Evolutionary conservation across 2,797 vertebrate species (phyloP), one percentile per base, ranked within the genome.

Genomic region (Macropodus opercularis): DNA sequence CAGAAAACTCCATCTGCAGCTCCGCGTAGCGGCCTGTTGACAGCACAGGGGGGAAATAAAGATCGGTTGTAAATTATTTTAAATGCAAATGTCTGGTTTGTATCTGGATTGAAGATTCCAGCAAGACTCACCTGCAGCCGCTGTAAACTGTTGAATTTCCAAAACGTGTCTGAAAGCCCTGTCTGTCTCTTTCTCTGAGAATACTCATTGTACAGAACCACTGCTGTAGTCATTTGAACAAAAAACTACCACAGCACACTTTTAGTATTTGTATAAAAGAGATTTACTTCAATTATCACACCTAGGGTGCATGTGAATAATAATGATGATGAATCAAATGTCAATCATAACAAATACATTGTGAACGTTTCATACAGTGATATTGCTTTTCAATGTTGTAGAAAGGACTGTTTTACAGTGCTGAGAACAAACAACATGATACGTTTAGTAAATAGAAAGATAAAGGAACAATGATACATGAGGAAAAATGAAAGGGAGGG

Each of bases 271-370:
- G 95, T 98, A 98, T 97, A 98, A 98, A 98, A 98, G 96, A 98
- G 97, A 98, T 98, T 98, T 98, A 98, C 96, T 98, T 98, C 96
- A 97, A 96, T 98, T 94, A 97, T 97, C 96, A 98, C 96, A 98
- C 96, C 96, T 98, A 97, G 95, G 96, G 96, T 97, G 96, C 96
- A 97, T 96, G 96, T 98, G 96, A 96, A 96, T 96, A 96, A 95
- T 96, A 94, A 95, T 93, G 93, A 94, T 91, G 90, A 92, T 90
- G 88, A 92, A 91, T 91, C 90, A 91, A 90, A 91, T 91, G 89
- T 92, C 90, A 92, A 91, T 91, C 87, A 91, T 90, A 92, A 92
- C 89, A 92, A 93, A 96, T 97, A 97, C 96, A 96, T 95, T 94
- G 94, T 98, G 96, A 97, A 91, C 83, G 93, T 95, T 97, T 98